Evolutionary conservation across 2,888 invertebrate genomes (phyloP).

Genomic region (Dicranocentrus wangi): DNA sequence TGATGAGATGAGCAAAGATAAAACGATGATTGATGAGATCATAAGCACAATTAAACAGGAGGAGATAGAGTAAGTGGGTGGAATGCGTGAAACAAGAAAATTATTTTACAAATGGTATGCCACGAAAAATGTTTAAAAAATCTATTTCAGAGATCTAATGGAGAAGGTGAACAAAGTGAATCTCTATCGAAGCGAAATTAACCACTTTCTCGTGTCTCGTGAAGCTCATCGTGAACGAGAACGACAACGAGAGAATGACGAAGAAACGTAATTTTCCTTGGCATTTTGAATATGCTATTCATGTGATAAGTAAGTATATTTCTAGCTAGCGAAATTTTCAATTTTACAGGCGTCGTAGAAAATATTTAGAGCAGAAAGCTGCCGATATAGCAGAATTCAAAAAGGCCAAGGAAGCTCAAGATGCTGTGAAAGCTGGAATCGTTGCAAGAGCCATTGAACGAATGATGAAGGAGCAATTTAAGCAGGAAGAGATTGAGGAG

Average conservation of each 20-base stretch:
- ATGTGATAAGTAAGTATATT: no score
- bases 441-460: conserved; percentile 69
- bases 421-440: conserved; percentile 67
- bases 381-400: conserved; percentile 62
- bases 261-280: conserved; percentile 75
- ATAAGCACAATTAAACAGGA: conserved; percentile 80
- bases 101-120: neutral
- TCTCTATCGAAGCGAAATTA: conserved; percentile 78
- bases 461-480: conserved; percentile 71
- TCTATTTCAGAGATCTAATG: conserved; percentile 76
- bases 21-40: conserved; percentile 80
- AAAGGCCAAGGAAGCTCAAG: conserved; percentile 67
- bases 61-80: conserved; percentile 77
- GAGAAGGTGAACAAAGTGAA: conserved; percentile 77
- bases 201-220: conserved; percentile 77
- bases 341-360: conserved; percentile 60
- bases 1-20: conserved; percentile 79
- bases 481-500: conserved; percentile 72
- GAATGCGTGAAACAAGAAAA: neutral
- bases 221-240: conserved; percentile 76
- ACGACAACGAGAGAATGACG: conserved; percentile 76
- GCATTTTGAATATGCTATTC: no score
- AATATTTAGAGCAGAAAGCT: conserved; percentile 65
- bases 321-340: neutral
- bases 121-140: neutral